Conservation (phyloP, 2,113 vertebrate genomes). For the Dinomys branickii region DNA sequence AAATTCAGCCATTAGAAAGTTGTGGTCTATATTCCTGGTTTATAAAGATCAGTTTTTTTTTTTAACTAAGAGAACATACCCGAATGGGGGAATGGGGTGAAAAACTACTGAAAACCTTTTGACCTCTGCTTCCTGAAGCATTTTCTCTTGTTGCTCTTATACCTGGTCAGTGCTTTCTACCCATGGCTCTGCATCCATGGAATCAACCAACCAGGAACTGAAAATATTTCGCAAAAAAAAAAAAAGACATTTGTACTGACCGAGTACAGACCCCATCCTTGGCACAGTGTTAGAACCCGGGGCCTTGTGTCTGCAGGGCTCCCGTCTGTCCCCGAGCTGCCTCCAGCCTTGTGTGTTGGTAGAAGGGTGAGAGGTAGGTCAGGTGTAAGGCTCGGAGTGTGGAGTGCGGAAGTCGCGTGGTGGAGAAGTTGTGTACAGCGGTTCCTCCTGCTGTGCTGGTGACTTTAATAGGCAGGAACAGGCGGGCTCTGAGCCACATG, state of each 20-base stretch:
- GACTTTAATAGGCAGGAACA: too few species aligned
- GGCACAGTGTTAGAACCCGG: background rate
- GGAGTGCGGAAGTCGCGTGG: background rate
- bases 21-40: background rate
- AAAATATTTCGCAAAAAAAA: background rate
- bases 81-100: accelerated
- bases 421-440: background rate
- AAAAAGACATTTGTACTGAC: too few species aligned
- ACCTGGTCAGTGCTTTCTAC: too few species aligned
- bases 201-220: background rate
- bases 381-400: background rate
- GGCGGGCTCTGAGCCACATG: background rate
- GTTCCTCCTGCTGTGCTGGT: background rate
- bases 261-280: too few species aligned
- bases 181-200: background rate
- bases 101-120: accelerated
- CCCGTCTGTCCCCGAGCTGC: background rate
- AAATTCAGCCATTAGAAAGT: background rate
- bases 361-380: background rate
- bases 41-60: background rate
- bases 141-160: too few species aligned
- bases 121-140: background rate
- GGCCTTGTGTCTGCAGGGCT: background rate
- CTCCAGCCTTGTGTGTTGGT: too few species aligned
- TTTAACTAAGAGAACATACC: background rate